A percentile compares a stretch with the other conserved stretches of the same genome.
phyloP scores from a whole-genome alignment of 2,113 vertebrate species.

The Ellobius talpinus region DNA sequence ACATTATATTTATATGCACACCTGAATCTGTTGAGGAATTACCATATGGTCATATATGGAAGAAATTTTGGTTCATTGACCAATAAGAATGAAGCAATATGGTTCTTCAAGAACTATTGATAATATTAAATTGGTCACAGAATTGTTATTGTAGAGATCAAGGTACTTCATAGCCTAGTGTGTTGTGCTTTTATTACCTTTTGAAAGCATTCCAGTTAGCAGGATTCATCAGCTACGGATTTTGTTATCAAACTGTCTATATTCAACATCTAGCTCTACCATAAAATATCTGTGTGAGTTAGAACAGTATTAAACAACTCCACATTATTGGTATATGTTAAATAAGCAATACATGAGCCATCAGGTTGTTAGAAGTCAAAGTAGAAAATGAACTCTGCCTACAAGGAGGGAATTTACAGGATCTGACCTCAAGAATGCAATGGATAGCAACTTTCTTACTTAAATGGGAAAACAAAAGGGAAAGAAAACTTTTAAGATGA shows the following conservation, averaged over 20 bases:
- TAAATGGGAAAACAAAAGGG: not conserved
- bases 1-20: not conserved
- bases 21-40: constrained; percentile 9
- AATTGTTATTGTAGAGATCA: not conserved
- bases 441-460: not conserved
- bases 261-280: not conserved
- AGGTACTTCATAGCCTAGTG: not conserved
- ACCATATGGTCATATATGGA: not conserved
- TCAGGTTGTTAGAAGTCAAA: not conserved
- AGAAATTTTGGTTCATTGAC: not conserved
- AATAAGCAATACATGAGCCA: not conserved
- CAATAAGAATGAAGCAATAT: not conserved
- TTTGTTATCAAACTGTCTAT: not conserved
- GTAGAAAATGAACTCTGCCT: not conserved
- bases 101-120: constrained; percentile 19
- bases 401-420: not conserved
- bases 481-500: not conserved
- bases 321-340: not conserved
- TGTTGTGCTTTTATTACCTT: not conserved
- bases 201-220: not conserved
- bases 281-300: not conserved
- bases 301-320: not conserved
- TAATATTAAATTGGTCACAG: constrained; percentile 5
- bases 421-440: not conserved
- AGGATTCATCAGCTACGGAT: not conserved